Base-by-base conservation (phyloP, 1,140 invertebrate genomes). In the Diploscapter pachys region DNA sequence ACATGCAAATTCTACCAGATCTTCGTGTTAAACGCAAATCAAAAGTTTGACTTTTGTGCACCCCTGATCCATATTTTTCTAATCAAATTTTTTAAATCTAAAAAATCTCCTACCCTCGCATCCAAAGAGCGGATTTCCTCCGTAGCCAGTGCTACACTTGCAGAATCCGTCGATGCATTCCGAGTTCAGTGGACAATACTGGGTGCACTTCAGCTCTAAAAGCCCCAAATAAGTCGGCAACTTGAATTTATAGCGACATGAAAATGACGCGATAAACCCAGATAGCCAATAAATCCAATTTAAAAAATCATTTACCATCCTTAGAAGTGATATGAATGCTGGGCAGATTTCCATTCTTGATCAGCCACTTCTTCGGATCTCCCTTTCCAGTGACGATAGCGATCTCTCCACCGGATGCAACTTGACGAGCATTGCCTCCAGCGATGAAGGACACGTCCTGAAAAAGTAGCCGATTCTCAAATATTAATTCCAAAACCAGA, bases 151-250 rank as follows among this genome's bases (percentile, higher is more conserved):
- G 4, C 53, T 49, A 63, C 80, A 81, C 57, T 80, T 65, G 54
- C 80, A 81, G 57, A n/a, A 69, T 57, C 77, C 77, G 5, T 55
- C 63, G n/a, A 75, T 51, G 56, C 80, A 81, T 54, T 73, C 65
- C 11, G 80, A 81, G 49, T 79, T 76, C 4, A 31, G 48, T 9
- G 80, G 80, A 55, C 80, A 81, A 51, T 71, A 76, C n/a, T 62
- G 66, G 9, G 75, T 65, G 56, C 75, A 76, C 51, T 62, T 56
- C 2, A 72, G 63, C 48, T 63, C 50, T 66, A 55, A 53, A 53
- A 6, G 2, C 1, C 8, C 13, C 31, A 31, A 31, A 31, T 31
- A 31, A 31, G 31, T 31, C 31, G 31, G 31, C 31, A 31, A 9
- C 8, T 31, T 65, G 63, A 9, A 65, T 65, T 31, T 8, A 65